These are phyloP conservation scores for Sebastes steindachneri DNA, from an alignment of 2,797 vertebrate genomes.

Conservation along the genomic window DNA sequence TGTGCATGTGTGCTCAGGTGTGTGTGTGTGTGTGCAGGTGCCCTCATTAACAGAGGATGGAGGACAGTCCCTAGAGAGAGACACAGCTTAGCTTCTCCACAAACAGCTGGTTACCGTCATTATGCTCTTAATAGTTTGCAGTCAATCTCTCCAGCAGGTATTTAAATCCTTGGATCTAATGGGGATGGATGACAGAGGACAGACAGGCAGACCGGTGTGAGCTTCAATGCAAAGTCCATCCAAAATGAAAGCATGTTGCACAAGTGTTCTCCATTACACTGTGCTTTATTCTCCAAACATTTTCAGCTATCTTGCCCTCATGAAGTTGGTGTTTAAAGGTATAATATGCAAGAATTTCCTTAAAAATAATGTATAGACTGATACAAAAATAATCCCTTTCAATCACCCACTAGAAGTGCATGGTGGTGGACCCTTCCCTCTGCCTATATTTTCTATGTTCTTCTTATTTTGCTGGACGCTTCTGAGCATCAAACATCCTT, in stretches of 20 bases:
- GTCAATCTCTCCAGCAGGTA: background rate
- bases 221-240: background rate
- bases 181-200: background rate
- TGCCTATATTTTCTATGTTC: no score
- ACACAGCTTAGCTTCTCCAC: slow-evolving; percentile 2
- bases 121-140: slow-evolving; percentile 1
- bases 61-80: background rate
- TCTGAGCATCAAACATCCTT: no score
- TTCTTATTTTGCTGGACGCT: no score
- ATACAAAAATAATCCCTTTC: no score
- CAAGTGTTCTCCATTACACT: background rate
- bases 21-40: background rate
- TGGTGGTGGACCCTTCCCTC: no score
- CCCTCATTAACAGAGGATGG: slow-evolving; percentile 19
- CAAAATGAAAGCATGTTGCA: background rate
- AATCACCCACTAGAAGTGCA: no score
- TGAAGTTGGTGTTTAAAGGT: background rate
- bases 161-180: background rate
- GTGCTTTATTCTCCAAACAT: background rate
- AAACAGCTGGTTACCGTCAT: slow-evolving; percentile 20
- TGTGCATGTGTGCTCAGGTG: background rate
- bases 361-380: no score
- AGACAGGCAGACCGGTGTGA: background rate
- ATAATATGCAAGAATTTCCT: no score
- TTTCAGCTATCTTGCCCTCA: background rate